Percentiles rank a stretch among this genome's conserved stretches.
Evolutionary conservation across 1,140 invertebrate species (phyloP).

Genomic region (Brevipalpus yothersi): DNA sequence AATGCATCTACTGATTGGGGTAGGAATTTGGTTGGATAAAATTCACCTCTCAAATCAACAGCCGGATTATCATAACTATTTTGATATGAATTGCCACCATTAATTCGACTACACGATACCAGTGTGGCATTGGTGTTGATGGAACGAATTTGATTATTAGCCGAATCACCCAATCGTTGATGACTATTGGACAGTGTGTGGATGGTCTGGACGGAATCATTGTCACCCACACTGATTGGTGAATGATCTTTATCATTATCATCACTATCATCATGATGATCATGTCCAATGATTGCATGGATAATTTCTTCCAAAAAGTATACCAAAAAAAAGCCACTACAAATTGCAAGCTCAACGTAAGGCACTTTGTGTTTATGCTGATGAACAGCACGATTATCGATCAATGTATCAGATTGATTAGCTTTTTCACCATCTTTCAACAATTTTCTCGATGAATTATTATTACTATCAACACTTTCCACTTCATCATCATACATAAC

Average conservation of each 20-base stretch:
- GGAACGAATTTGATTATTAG: too few species aligned
- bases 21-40: background rate
- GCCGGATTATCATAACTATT: background rate
- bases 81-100: too few species aligned
- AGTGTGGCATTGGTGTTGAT: too few species aligned
- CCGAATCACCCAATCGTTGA: too few species aligned
- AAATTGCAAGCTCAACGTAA: conserved; percentile 39
- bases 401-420: background rate
- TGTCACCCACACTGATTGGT: background rate
- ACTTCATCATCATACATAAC: too few species aligned
- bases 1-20: background rate
- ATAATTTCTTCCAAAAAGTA: conserved; percentile 51
- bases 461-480: background rate
- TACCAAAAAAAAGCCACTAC: conserved; percentile 55
- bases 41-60: background rate
- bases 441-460: background rate
- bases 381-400: background rate
- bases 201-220: too few species aligned
- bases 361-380: conserved; percentile 23
- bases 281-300: conserved; percentile 19
- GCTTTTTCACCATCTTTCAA: background rate
- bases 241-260: background rate
- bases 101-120: too few species aligned
- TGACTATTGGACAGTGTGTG: too few species aligned
- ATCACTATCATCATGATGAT: background rate